Base-by-base conservation (phyloP, 2,888 invertebrate genomes). In the Spilosoma lubricipeda region DNA sequence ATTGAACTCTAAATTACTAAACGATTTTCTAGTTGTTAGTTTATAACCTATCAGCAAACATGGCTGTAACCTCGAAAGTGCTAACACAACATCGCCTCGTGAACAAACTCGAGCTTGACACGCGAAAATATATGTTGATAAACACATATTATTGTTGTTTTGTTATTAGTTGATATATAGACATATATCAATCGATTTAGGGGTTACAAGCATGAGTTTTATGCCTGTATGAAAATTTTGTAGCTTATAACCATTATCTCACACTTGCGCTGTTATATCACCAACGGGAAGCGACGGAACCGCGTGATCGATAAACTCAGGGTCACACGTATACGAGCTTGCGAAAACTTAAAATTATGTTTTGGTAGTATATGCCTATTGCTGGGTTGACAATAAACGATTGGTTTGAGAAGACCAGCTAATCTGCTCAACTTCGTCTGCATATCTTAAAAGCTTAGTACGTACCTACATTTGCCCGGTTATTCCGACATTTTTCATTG, bases 301-400 rank as follows among this genome's bases (percentile, higher is more conserved):
- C 75, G 63, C 64, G 64, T 30, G 74, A 82, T 83, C 82, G 74
- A 84, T 83, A 82, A 45, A 2, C 73, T 82, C 85, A 83, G 15
- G 85, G 82, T 73, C 84, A 77, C 52, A 45, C 15, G 66, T 64
- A 36, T 72, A 39, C n/a, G 71, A 27, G 68, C 45, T 69, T 23
- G 23, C 45, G 71, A 71, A 80, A 72, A 18, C 64, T 48, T 68
- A 30, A 69, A 52, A 4, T 5, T 3, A n/a, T 69, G 36, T 69
- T 52, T 56, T 69, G 52, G n/a, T 33, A 23, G 3, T 13, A 5
- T 5, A 27, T 42, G 23, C 52, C 52, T 56, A 18, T 18, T 11
- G 36, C 5, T 7, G 27, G 36, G 11, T n/a, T 33, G 33, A 69
- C 36, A 36, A 23, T 18, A n/a, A 30, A 63, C 39, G 2, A 18